Base-by-base conservation (phyloP, 2,113 vertebrate genomes). In the Acrocephalus kingi region DNA sequence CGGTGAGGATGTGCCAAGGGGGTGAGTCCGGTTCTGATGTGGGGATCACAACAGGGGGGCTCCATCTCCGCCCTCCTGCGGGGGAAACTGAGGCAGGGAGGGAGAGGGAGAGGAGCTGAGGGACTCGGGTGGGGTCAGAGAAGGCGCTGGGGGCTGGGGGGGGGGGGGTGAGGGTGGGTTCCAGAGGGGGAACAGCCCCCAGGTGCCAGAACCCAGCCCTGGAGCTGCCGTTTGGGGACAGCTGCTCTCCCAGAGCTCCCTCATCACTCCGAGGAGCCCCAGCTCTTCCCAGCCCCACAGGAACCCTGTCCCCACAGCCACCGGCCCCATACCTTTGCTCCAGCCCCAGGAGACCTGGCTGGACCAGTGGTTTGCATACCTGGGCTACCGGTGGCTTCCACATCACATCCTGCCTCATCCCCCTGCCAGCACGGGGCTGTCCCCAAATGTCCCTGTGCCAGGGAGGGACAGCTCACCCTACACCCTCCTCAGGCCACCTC, bases 1-100 rank as follows among this genome's bases (percentile, higher is more conserved):
- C 1, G 10, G n/a, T 68, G 78, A 83, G 45, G 93, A 98, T 98
- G 98, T 97, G 98, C 71, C 96, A n/a, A 89, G 84, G 45, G 11
- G 97, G 98, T 98, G 94, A 98, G 98, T 97, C 69, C 0, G 1
- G 24, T 23, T 59, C 39, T 2, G 48, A n/a, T 0, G 0, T 3
- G 35, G 71, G 41, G 51, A 54, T 67, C 0, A 0, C 2, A 6
- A 5, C 7, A 1, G 56, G 56, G 67, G 54, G 43, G 86, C 43
- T 56, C n/a, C 56, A 23, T 63, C 52, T 8, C 39, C 46, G 61
- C 51, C 33, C 45, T 93, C 11, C 84, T 15, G 62, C 37, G 0
- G 71, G 87, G 82, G 76, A 90, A 90, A 76, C 86, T 59, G 85
- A 49, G 89, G 83, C 86, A 85, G 23, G 30, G 31, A 64, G 67